A percentile compares a stretch with the other conserved stretches of the same genome.
Conservation (phyloP, 1,140 invertebrate species). For the Phenacoccus solenopsis region DNA sequence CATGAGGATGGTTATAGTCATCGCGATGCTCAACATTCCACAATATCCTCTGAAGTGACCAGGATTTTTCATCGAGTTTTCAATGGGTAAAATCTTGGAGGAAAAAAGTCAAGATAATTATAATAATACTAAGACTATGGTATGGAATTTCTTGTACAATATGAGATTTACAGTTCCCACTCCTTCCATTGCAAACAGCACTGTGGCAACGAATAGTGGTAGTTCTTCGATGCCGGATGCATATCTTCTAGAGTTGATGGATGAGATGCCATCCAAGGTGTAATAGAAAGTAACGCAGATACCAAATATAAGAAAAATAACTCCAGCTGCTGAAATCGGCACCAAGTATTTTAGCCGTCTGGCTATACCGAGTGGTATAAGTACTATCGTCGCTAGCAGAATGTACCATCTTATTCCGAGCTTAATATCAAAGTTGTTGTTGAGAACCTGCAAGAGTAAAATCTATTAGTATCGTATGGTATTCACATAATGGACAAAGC, state of each 20-base stretch:
- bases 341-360: conserved; percentile 57
- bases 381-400: conserved; percentile 41
- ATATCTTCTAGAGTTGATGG: conserved; percentile 17
- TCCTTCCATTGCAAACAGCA: conserved; percentile 68
- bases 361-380: conserved; percentile 50
- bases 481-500: too few relatives aligned
- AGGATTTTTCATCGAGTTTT: conserved; percentile 73
- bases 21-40: conserved; percentile 68
- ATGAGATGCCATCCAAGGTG: conserved; percentile 21
- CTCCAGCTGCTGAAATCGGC: conserved; percentile 59
- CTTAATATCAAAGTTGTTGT: conserved; percentile 30
- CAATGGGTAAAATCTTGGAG: conserved; percentile 63
- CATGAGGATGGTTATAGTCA: conserved; percentile 56
- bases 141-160: too few relatives aligned
- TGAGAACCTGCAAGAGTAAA: conserved; percentile 42
- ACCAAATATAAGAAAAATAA: conserved; percentile 49
- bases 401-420: conserved; percentile 41
- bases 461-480: too few relatives aligned
- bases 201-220: conserved; percentile 40
- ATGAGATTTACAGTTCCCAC: conserved; percentile 56
- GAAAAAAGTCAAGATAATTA: too few relatives aligned
- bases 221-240: conserved; percentile 23
- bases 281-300: conserved; percentile 50
- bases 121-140: too few relatives aligned
- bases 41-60: conserved; percentile 60